Percentiles rank a stretch among this genome's conserved stretches.
These are phyloP conservation scores for Watsonalla binaria DNA, from an alignment of 2,888 invertebrate species.

Conservation along the genomic window DNA sequence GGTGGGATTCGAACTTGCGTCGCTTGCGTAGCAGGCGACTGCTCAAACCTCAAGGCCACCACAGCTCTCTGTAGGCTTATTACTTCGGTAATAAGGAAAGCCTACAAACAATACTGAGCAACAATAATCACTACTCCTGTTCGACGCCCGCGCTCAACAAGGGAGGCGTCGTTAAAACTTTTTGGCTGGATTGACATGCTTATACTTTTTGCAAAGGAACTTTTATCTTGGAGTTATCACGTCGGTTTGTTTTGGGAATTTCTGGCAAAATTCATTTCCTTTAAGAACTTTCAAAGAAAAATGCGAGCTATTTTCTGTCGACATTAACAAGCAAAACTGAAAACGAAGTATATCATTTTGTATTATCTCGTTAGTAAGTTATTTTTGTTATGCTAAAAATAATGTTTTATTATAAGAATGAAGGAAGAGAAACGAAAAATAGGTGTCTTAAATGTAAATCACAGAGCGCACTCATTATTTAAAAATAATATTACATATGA, in stretches of 20 bases:
- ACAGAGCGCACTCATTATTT: too few species aligned
- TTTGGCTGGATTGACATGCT: constrained; percentile 40
- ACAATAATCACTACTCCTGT: constrained; percentile 19
- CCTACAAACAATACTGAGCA: constrained; percentile 3
- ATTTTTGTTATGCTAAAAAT: too few species aligned
- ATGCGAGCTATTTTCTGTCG: constrained; percentile 11
- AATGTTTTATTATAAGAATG: too few species aligned
- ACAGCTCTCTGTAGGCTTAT: too few species aligned
- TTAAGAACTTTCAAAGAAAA: constrained; percentile 6
- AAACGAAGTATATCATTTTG: too few species aligned
- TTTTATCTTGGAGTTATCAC: constrained; percentile 40
- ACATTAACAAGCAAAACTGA: neutral
- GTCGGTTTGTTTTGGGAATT: constrained; percentile 33
- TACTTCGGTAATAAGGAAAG: neutral
- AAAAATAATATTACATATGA: too few species aligned
- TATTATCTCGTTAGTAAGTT: too few species aligned
- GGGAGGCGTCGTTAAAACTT: constrained; percentile 58
- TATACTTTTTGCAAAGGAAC: constrained; percentile 37
- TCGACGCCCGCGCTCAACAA: constrained; percentile 16
- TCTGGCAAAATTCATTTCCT: constrained; percentile 17
- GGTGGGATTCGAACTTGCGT: too few species aligned
- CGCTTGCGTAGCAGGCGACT: too few species aligned
- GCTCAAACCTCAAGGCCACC: too few species aligned
- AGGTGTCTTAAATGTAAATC: too few species aligned
- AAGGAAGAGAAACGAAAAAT: too few species aligned